A percentile compares a stretch with the other conserved stretches of the same genome.
These are phyloP conservation scores for Sebastes steindachneri DNA, from an alignment of 2,797 vertebrate species.

Conservation along the genomic window DNA sequence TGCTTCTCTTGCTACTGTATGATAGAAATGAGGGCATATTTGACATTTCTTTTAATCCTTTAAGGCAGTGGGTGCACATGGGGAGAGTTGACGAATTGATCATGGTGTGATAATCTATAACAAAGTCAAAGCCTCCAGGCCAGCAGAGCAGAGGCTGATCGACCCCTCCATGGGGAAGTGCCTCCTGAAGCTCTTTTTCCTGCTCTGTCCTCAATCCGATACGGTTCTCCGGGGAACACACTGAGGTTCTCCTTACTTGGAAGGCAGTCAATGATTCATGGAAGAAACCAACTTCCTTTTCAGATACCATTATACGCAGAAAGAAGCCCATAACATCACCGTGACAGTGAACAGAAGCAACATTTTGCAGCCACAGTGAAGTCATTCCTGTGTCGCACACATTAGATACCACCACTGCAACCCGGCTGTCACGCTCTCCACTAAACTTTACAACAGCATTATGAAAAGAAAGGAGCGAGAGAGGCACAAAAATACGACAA, in stretches of 20 bases:
- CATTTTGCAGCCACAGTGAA: conserved; percentile 10
- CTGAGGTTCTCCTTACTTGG: conserved; percentile 7
- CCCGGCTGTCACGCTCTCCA: conserved; percentile 23
- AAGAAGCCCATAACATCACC: conserved; percentile 8
- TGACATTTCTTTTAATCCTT: conserved; percentile 43
- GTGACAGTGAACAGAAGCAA: conserved; percentile 20
- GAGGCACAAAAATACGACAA: not conserved
- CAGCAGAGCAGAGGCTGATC: conserved; percentile 20
- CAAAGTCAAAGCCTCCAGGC: conserved; percentile 34
- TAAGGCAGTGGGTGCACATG: conserved; percentile 13
- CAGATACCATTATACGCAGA: conserved; percentile 49
- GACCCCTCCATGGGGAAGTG: conserved; percentile 22
- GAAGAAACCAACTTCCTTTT: conserved; percentile 41
- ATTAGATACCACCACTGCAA: conserved; percentile 48
- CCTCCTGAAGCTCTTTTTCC: conserved; percentile 45
- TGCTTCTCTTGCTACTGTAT: conserved; percentile 21
- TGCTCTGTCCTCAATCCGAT: conserved; percentile 43
- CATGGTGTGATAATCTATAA: conserved; percentile 60
- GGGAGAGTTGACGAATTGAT: conserved; percentile 55
- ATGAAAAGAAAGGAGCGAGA: not conserved
- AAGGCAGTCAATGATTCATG: conserved; percentile 30
- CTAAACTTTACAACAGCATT: not conserved
- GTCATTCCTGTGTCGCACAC: conserved; percentile 28
- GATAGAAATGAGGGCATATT: conserved; percentile 45
- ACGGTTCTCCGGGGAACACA: conserved; percentile 26